A percentile compares a stretch with the other conserved stretches of the same genome.
phyloP scores from a whole-genome alignment of 2,797 vertebrate species.

The Pygocentrus nattereri region DNA sequence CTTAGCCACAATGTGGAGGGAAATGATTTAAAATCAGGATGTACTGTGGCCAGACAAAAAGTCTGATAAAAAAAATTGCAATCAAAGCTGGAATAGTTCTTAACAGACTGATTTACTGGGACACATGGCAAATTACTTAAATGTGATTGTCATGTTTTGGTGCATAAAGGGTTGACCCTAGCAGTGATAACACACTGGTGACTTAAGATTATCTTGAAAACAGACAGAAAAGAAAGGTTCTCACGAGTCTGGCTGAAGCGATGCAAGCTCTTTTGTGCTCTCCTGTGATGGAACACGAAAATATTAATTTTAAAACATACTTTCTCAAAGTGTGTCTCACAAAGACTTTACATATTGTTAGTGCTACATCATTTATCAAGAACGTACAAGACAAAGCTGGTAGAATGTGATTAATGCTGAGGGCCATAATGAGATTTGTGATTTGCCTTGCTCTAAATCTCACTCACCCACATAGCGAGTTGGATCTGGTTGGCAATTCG shows the following conservation, averaged over 20 bases:
- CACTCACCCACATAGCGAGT: slow-evolving; percentile 77
- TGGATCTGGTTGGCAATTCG: slow-evolving; percentile 76
- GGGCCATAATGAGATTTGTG: neutral
- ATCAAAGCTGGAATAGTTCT: neutral
- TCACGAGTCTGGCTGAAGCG: slow-evolving; percentile 79
- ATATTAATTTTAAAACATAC: slow-evolving; percentile 43
- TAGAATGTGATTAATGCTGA: neutral
- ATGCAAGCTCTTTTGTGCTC: slow-evolving; percentile 81
- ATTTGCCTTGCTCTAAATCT: neutral
- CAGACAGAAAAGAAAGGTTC: slow-evolving; percentile 30
- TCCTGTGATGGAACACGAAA: slow-evolving; percentile 69
- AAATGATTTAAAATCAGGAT: slow-evolving; percentile 24
- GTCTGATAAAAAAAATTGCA: slow-evolving; percentile 3
- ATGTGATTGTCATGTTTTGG: neutral
- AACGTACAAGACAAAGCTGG: neutral
- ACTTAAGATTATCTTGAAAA: slow-evolving; percentile 16
- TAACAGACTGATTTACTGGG: slow-evolving; percentile 8
- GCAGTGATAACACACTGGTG: slow-evolving; percentile 4
- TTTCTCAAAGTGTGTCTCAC: neutral
- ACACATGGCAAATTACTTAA: neutral
- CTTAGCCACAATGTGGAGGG: slow-evolving; percentile 4
- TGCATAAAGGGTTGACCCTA: neutral
- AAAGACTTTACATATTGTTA: neutral
- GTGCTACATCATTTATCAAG: neutral
- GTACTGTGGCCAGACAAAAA: slow-evolving; percentile 15